Evolutionary conservation across 2,797 vertebrate genomes (phyloP), one percentile per base, ranked within the genome.

Genomic region (Sebastes iracundus): DNA sequence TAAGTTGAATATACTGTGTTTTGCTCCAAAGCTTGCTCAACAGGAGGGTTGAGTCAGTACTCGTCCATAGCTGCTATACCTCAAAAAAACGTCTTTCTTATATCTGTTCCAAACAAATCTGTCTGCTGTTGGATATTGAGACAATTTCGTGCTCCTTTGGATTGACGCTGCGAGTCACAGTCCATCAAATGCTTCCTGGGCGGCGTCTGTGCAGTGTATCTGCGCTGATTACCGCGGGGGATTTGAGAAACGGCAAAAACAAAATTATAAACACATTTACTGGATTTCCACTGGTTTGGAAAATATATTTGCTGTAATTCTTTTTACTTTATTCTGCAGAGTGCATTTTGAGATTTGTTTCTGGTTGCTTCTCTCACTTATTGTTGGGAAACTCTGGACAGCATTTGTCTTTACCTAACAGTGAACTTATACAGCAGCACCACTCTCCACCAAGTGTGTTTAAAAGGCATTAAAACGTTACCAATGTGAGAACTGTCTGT

Each of bases 181-280:
- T 64, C 82, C 64, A 65, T 81, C 74, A 65, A 55, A 63, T 66
- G 28, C 12, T 67, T 76, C 62, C 55, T 23, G 22, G 42, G 30
- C 3, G 30, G 58, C 63, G 42, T 0, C 42, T 42, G 64, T 66
- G 25, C 35, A 12, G 16, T 25, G 60, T 38, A 14, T 46, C 65
- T 59, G 28, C 28, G 20, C 14, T 64, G 79, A 68, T 75, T 67
- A 68, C 68, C 4, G 18, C 32, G 8, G 62, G 53, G 56, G 49
- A 70, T 66, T 62, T 62, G 20, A 75, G 35, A 32, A 63, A 56
- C 2, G 3, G 28, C 52, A 65, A 72, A 60, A 63, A 58, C 18
- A 16, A 64, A 68, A 79, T 68, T 12, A 20, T 8, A 13, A 63
- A 55, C 27, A 56, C 23, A 30, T 68, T 79, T 53, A 63, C 49